These are phyloP conservation scores for Gymnogyps californianus DNA, from an alignment of 2,113 vertebrate genomes.

Conservation along the genomic window DNA sequence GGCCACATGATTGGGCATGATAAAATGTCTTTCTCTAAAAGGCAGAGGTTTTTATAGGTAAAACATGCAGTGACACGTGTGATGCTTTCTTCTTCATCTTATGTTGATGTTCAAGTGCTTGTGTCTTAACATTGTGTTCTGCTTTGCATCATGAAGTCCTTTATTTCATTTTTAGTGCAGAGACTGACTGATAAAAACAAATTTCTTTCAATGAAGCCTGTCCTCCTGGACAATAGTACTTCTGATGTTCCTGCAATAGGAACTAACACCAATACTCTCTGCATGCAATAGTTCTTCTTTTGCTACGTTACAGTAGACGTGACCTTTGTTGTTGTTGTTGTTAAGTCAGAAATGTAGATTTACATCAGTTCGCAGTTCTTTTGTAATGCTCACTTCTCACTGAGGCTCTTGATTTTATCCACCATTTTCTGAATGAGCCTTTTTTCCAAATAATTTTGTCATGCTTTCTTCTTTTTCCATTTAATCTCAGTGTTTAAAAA, in stretches of 20 bases:
- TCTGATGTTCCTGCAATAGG: not conserved
- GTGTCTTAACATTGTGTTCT: not conserved
- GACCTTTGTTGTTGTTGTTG: not conserved
- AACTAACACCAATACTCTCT: not conserved
- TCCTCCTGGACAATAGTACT: not conserved
- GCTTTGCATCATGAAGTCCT: not conserved
- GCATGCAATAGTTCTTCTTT: not conserved
- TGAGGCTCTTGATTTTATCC: not conserved
- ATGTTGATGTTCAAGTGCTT: rapidly evolving
- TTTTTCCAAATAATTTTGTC: not conserved
- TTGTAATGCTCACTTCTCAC: not conserved
- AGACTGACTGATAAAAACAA: not conserved
- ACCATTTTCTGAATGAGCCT: not conserved
- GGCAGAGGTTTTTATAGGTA: not conserved
- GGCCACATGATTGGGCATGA: rapidly evolving
- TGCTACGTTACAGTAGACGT: not conserved
- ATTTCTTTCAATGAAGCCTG: not conserved
- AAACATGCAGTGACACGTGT: rapidly evolving
- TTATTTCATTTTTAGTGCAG: not conserved
- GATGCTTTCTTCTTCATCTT: not conserved
- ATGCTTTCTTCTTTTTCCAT: not conserved
- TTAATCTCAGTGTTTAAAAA: not conserved
- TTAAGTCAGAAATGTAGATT: not conserved
- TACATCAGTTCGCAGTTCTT: not conserved
- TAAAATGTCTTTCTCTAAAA: not conserved